These are phyloP conservation scores for Cyclophora punctaria DNA, from an alignment of 2,888 invertebrate genomes.

Conservation along the genomic window DNA sequence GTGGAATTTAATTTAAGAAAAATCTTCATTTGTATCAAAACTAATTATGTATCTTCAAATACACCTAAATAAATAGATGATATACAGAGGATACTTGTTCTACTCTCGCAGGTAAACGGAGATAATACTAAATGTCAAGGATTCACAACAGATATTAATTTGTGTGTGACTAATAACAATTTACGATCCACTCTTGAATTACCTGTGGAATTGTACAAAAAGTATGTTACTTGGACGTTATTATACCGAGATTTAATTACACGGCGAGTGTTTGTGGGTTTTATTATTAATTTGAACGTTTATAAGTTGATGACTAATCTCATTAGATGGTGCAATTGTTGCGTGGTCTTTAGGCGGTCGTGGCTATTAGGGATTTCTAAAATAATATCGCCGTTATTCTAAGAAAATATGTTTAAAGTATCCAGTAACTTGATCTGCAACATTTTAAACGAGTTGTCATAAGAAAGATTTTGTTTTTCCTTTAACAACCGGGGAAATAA, in stretches of 20 bases:
- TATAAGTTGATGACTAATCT: too few species aligned
- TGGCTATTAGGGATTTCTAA: background rate
- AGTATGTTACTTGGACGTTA: too few species aligned
- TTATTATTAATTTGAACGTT: too few species aligned
- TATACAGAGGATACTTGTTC: background rate
- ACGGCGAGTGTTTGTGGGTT: too few species aligned
- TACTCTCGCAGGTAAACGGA: conserved; percentile 12
- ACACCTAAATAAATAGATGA: background rate
- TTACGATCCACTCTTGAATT: conserved; percentile 5
- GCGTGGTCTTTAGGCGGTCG: too few species aligned
- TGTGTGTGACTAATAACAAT: conserved; percentile 17
- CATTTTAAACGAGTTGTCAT: conserved; percentile 9
- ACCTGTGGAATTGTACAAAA: too few species aligned
- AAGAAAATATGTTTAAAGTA: background rate
- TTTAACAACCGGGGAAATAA: conserved; percentile 12
- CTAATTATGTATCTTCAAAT: too few species aligned
- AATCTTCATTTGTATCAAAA: too few species aligned
- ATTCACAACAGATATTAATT: conserved; percentile 14
- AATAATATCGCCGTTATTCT: background rate
- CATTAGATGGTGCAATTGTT: too few species aligned
- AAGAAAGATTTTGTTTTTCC: conserved; percentile 4
- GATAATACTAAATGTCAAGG: conserved; percentile 24
- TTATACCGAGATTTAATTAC: too few species aligned
- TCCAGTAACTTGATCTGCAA: background rate
- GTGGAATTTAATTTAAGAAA: too few species aligned